Conservation (phyloP, 2,113 vertebrate species). For the Edolisoma coerulescens region DNA sequence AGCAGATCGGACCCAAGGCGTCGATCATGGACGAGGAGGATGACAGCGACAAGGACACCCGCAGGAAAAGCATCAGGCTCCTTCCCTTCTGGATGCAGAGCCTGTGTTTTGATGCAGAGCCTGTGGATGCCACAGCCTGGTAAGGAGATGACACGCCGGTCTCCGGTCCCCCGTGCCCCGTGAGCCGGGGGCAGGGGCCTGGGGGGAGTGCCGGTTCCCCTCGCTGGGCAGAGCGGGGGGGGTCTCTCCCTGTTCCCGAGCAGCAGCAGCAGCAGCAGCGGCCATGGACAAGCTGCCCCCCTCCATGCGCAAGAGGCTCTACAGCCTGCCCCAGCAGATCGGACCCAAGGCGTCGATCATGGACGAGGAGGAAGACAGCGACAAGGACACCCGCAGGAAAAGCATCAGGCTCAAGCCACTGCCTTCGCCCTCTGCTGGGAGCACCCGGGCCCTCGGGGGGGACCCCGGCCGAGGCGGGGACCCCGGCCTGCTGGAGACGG, state of each 20-base stretch:
- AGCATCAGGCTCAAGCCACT: conserved; percentile 93
- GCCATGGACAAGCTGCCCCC: conserved; percentile 93
- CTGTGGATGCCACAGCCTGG: conserved; percentile 24
- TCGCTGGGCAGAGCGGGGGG: not conserved
- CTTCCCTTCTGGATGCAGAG: conserved; percentile 25
- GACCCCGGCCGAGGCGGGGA: conserved; percentile 23
- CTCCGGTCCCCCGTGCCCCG: not conserved
- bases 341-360: conserved; percentile 90
- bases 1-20: conserved; percentile 90
- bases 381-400: conserved; percentile 89
- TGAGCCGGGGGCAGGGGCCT: not conserved
- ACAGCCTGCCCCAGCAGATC: conserved; percentile 97
- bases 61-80: conserved; percentile 91
- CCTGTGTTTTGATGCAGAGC: conserved; percentile 36
- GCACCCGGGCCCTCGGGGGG: conserved; percentile 65
- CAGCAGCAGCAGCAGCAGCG: not conserved
- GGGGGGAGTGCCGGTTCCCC: not conserved
- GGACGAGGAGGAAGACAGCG: conserved; percentile 85
- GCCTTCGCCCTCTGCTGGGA: conserved; percentile 80
- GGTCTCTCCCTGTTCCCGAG: not conserved
- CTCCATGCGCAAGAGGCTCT: conserved; percentile 98
- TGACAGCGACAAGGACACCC: conserved; percentile 85
- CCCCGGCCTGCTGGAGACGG: conserved; percentile 41
- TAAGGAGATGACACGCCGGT: conserved; percentile 48
- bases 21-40: conserved; percentile 91